Conservation (phyloP, 2,113 vertebrate species). For the Grus americana region DNA sequence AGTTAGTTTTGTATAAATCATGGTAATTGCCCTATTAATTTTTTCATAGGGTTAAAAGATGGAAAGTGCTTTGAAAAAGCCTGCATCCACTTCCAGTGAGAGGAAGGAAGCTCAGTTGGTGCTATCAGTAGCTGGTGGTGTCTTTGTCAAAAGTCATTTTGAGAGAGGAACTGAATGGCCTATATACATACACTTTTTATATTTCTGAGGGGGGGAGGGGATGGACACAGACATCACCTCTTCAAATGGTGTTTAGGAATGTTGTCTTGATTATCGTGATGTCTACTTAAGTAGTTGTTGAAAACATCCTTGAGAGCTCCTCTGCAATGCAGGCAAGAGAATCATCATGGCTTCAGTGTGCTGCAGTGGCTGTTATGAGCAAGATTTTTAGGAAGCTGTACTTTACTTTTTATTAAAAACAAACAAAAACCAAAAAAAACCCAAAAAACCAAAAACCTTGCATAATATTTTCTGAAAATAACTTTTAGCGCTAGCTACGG, state of each 20-base stretch:
- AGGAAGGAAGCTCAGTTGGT: not conserved
- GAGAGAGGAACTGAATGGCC: not conserved
- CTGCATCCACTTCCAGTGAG: not conserved
- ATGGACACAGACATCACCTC: not conserved
- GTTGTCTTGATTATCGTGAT: not conserved
- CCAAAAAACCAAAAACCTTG: not conserved
- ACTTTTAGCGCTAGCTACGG: not conserved
- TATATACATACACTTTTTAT: not conserved
- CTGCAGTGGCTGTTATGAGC: not conserved
- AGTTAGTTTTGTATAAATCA: not conserved
- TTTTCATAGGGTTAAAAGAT: not conserved
- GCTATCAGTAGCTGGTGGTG: not conserved
- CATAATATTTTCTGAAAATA: conserved; percentile 5
- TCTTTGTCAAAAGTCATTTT: not conserved
- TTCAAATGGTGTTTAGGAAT: not conserved
- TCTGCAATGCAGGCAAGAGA: not conserved
- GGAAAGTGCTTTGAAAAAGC: not conserved
- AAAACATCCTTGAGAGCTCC: not conserved
- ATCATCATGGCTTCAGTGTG: not conserved
- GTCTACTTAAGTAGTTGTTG: not conserved
- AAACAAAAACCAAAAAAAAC: not conserved
- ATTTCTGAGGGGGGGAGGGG: not conserved
- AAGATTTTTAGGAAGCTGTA: not conserved
- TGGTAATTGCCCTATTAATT: not conserved
- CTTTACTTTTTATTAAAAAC: not conserved